phyloP scores from a whole-genome alignment of 2,113 vertebrate species.

The Pelobates fuscus region DNA sequence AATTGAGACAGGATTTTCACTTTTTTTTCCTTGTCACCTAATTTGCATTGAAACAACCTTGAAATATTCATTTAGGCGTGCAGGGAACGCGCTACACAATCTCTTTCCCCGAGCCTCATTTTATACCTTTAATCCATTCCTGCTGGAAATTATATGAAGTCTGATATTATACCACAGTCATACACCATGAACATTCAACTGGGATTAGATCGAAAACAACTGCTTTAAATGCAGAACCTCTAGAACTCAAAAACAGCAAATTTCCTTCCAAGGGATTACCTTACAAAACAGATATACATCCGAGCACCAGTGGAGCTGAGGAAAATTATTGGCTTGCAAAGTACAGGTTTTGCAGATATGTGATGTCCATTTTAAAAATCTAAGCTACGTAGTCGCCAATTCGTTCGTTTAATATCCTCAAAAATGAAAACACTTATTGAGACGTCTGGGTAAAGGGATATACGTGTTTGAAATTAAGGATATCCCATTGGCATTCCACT shows the following conservation, averaged over 20 bases:
- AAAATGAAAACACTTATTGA: too few species aligned
- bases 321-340: not conserved
- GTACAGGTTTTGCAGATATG: not conserved
- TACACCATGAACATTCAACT: not conserved
- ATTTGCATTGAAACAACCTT: not conserved
- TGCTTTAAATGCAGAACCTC: not conserved
- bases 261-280: not conserved
- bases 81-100: not conserved
- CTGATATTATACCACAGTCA: not conserved
- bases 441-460: too few species aligned
- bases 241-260: not conserved
- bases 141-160: not conserved
- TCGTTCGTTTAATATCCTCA: too few species aligned
- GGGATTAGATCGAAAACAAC: not conserved
- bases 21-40: too few species aligned
- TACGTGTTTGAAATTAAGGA: too few species aligned
- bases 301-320: not conserved
- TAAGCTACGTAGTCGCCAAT: too few species aligned
- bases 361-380: not conserved
- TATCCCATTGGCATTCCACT: too few species aligned
- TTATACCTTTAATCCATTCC: not conserved
- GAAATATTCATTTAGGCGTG: not conserved
- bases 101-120: not conserved
- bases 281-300: not conserved
- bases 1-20: too few species aligned